phyloP scores from a whole-genome alignment of 2,113 vertebrate species.

The Megaleporinus macrocephalus region DNA sequence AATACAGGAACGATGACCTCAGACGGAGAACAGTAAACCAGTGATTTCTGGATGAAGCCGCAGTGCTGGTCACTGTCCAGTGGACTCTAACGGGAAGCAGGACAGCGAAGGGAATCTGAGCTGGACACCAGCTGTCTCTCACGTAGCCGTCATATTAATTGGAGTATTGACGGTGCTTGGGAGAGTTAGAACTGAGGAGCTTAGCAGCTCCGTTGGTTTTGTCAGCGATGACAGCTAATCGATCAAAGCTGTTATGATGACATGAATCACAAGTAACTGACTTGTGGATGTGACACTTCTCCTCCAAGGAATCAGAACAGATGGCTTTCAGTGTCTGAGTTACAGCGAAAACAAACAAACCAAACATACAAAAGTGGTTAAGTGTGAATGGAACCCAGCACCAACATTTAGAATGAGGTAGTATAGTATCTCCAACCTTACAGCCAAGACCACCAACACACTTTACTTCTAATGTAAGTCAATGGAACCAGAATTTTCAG shows the following conservation, averaged over 20 bases:
- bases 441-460: no score
- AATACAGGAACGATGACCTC: neutral
- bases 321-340: neutral
- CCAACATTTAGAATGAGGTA: no score
- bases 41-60: neutral
- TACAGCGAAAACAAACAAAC: no score
- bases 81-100: neutral
- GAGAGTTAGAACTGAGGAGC: conserved; percentile 4
- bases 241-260: neutral
- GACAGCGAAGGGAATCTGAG: neutral
- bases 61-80: neutral
- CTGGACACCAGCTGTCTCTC: neutral
- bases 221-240: neutral
- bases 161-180: conserved; percentile 1
- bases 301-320: neutral
- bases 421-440: no score
- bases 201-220: neutral
- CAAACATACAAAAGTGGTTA: no score
- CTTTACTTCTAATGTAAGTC: no score
- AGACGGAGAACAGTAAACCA: neutral
- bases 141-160: conserved; percentile 12
- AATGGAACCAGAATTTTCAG: no score
- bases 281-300: neutral
- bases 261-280: neutral
- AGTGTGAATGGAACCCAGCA: no score